These are phyloP conservation scores for Physella acuta DNA, from an alignment of 1,140 invertebrate genomes.

Conservation along the genomic window DNA sequence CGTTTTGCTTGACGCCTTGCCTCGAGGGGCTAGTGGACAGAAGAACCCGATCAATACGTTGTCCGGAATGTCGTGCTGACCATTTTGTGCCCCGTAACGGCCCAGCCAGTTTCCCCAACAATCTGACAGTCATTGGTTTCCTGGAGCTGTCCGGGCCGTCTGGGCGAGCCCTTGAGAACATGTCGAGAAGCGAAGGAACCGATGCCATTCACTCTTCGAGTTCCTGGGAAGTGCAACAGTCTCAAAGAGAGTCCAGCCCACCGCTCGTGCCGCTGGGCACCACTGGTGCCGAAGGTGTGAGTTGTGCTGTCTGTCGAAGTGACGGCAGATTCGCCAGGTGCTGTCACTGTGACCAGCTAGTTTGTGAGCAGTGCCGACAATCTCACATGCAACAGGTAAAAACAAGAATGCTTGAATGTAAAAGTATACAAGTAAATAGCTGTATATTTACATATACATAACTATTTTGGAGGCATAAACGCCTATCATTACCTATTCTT, in stretches of 20 bases:
- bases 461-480: too few relatives aligned
- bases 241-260: conserved; percentile 9
- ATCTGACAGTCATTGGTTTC: conserved; percentile 50
- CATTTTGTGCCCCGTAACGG: conserved; percentile 79
- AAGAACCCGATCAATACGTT: conserved; percentile 77
- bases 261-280: conserved; percentile 3
- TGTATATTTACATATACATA: too few relatives aligned
- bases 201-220: conserved; percentile 63
- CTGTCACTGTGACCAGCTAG: conserved; percentile 92
- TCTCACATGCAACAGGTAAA: conserved; percentile 93
- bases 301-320: conserved; percentile 75
- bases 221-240: neutral
- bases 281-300: conserved; percentile 25
- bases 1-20: conserved; percentile 91
- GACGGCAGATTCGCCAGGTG: conserved; percentile 87
- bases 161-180: conserved; percentile 47
- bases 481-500: too few relatives aligned
- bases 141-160: conserved; percentile 63
- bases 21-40: conserved; percentile 47
- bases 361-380: conserved; percentile 83
- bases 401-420: too few relatives aligned
- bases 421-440: too few relatives aligned
- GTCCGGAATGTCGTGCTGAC: conserved; percentile 97
- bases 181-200: conserved; percentile 87
- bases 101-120: conserved; percentile 44